Evolutionary conservation across 2,797 vertebrate species (phyloP).

Genomic region (Halcyon chelicuti): DNA sequence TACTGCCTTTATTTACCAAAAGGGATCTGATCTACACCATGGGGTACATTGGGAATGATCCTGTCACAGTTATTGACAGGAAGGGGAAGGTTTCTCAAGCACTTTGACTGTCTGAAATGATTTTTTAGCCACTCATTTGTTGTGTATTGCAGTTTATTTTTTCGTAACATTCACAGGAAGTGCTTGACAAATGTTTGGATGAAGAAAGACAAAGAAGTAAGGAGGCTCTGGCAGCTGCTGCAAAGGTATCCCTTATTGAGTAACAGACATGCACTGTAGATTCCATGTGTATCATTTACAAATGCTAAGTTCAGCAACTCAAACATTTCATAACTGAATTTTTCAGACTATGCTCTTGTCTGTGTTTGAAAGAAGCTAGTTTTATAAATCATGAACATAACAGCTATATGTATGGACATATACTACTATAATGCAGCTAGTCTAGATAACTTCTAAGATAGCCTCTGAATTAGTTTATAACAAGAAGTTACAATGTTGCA

Average conservation of each 20-base stretch:
- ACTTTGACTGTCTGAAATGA: neutral
- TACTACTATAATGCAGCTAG: neutral
- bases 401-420: neutral
- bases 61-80: neutral
- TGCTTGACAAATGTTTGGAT: slow-evolving; percentile 76
- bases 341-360: neutral
- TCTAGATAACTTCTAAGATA: neutral
- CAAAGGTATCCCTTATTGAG: slow-evolving; percentile 70
- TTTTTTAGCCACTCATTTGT: neutral
- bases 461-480: neutral
- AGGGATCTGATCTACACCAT: neutral
- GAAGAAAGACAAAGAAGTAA: slow-evolving; percentile 79
- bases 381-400: neutral
- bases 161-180: slow-evolving; percentile 66
- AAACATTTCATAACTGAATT: neutral
- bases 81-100: neutral
- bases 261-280: neutral
- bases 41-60: neutral
- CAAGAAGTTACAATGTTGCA: neutral
- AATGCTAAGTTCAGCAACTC: neutral
- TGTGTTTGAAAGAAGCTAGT: neutral
- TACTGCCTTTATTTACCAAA: slow-evolving; percentile 13
- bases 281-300: neutral
- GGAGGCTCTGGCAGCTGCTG: slow-evolving; percentile 71
- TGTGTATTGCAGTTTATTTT: neutral